A percentile compares a stretch with the other conserved stretches of the same genome.
phyloP scores from a whole-genome alignment of 2,888 invertebrate genomes.

The Caenorhabditis virilis region DNA sequence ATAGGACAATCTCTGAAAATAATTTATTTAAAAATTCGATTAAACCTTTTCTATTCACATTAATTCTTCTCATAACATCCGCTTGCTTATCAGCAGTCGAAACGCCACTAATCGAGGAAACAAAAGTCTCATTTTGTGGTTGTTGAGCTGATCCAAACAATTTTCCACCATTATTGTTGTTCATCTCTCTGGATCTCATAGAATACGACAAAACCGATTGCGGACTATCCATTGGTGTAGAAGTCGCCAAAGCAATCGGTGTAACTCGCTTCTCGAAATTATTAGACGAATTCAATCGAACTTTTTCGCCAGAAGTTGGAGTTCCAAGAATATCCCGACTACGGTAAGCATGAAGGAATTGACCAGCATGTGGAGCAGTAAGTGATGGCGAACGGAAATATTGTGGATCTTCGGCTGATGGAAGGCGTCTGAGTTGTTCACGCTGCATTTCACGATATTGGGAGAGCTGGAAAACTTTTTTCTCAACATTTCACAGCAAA shows the following conservation, averaged over 20 bases:
- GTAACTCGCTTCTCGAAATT: background rate
- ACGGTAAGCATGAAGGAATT: conserved; percentile 24
- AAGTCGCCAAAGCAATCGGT: conserved; percentile 42
- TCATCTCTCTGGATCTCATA: background rate
- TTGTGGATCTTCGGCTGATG: conserved; percentile 28
- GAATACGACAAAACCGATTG: conserved; percentile 4
- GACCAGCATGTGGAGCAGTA: conserved; percentile 35
- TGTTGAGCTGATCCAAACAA: background rate
- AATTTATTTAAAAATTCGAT: too few relatives aligned
- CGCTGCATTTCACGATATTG: conserved; percentile 41
- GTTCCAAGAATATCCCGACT: conserved; percentile 15
- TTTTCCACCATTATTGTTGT: conserved; percentile 1
- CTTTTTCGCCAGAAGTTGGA: conserved; percentile 23
- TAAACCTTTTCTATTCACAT: conserved; percentile 2
- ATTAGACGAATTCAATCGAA: background rate
- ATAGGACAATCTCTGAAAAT: conserved; percentile 15
- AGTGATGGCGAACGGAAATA: conserved; percentile 30
- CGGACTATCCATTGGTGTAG: conserved; percentile 39
- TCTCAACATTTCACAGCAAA: background rate
- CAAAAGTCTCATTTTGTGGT: conserved; percentile 25
- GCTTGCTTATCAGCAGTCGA: conserved; percentile 14
- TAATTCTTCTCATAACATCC: conserved; percentile 17
- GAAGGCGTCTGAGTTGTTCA: conserved; percentile 19
- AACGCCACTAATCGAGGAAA: conserved; percentile 21
- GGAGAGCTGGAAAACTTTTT: conserved; percentile 5